Evolutionary conservation across 1,140 invertebrate genomes (phyloP).

Genomic region (Brachionus sp.): DNA sequence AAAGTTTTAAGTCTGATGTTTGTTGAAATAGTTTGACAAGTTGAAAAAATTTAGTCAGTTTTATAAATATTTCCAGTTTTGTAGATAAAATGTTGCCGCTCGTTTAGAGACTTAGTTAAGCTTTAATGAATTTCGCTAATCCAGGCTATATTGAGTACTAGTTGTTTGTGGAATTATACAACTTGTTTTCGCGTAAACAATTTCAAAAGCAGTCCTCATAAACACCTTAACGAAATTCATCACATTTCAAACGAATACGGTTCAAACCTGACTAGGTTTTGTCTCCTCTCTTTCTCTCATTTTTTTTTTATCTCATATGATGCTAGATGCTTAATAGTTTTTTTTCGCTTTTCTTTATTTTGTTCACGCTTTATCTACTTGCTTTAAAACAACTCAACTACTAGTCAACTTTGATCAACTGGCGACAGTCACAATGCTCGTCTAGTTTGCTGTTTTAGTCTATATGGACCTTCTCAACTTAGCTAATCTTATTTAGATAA

Average conservation of each 20-base stretch:
- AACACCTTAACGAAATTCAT: constrained; percentile 36
- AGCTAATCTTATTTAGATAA: background rate
- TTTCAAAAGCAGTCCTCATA: background rate
- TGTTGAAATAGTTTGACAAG: constrained; percentile 39
- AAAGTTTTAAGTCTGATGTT: constrained; percentile 35
- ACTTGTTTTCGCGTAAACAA: constrained; percentile 40
- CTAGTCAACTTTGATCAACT: background rate
- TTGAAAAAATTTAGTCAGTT: constrained; percentile 14
- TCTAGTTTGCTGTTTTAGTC: background rate
- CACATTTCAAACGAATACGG: constrained; percentile 17
- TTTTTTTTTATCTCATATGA: constrained; percentile 29
- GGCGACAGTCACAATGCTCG: background rate
- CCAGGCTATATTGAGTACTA: constrained; percentile 25
- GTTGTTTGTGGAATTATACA: constrained; percentile 39
- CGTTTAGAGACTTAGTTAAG: constrained; percentile 40
- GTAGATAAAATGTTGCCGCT: background rate
- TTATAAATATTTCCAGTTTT: constrained; percentile 16
- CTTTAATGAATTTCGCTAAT: constrained; percentile 31
- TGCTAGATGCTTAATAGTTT: constrained; percentile 39
- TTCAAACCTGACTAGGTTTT: background rate
- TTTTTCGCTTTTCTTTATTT: background rate
- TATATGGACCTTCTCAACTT: background rate
- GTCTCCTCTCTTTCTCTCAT: background rate
- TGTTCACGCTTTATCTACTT: background rate
- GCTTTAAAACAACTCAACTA: constrained; percentile 22